Evolutionary conservation across 2,888 invertebrate species (phyloP), one percentile per base, ranked within the genome.

Genomic region (Apodemia zela): DNA sequence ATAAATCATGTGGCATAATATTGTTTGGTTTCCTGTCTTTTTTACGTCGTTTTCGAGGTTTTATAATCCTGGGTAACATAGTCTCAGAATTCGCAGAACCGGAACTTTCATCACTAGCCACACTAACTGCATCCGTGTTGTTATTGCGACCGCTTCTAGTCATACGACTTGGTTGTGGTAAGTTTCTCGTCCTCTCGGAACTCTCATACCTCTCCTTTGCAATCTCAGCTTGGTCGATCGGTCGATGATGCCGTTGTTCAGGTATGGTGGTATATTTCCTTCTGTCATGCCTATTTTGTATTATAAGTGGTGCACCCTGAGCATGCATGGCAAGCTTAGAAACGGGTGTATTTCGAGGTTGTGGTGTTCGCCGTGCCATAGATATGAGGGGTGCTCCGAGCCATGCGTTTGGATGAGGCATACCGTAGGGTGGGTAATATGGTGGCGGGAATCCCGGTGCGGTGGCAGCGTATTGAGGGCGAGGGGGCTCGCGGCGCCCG

Each of bases 41-140:
- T 94, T 97, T 97, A 80, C 97, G 94, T 62, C 97, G 93, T 81
- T 97, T 97, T 61, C 97, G 92, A 7, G 97, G 97, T 83, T 97
- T 97, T 75, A 97, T 97, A 69, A 97, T 97, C 73, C 97, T 93
- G 69, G 97, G 97, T 77, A 97, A 88, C 87, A 96, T 96, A 70
- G 95, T 95, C 79, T 96, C 96, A 11, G 95, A 92, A 75, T 92
- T 91, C 58, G 86, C 88, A 58, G 92, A 92, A 65, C 94, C 94
- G 72, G 95, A 95, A 86, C 95, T 95, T 87, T 96, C 96, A 82
- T 96, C 96, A 85, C 95, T 96, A 66, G 95, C 94, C 73, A 95
- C 94, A 86, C 95, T 95, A 76, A 95, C 89, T 73, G 94, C 93
- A 84, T 95, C 95, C 81, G 94, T 93, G 78, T 93, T 93, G 80